Conservation (phyloP, 2,113 vertebrate species). For the Charina bottae region DNA sequence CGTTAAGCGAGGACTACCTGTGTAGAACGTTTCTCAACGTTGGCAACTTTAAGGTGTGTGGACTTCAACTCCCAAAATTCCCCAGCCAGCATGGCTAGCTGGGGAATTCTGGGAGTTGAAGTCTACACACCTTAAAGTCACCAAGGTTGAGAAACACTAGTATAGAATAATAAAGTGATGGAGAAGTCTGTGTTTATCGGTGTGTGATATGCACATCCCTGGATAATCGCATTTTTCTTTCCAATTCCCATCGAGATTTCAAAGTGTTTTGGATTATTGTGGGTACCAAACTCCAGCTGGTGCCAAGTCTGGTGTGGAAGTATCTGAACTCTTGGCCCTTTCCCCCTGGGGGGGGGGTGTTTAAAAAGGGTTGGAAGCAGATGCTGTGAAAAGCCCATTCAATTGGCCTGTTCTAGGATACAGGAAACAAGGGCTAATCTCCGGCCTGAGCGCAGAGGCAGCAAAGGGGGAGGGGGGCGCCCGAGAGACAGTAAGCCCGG, state of each 20-base stretch:
- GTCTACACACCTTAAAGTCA: too few relatives aligned
- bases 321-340: not conserved
- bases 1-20: too few relatives aligned
- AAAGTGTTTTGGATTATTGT: not conserved
- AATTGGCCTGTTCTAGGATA: too few relatives aligned
- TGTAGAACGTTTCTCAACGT: too few relatives aligned
- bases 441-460: not conserved
- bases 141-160: too few relatives aligned
- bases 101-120: too few relatives aligned
- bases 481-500: fast-evolving
- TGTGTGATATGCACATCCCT: not conserved
- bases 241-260: not conserved
- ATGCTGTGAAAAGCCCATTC: not conserved
- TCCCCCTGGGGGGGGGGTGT: not conserved
- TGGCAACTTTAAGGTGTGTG: too few relatives aligned
- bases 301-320: not conserved
- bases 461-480: fast-evolving
- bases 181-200: not conserved
- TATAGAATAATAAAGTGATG: not conserved
- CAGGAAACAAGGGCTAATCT: not conserved
- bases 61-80: too few relatives aligned
- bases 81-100: too few relatives aligned
- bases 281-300: not conserved
- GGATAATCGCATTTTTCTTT: not conserved
- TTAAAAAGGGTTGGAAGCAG: not conserved